Evolutionary conservation across 2,888 invertebrate species (phyloP).

Genomic region (Malthinus seriepunctatus): DNA sequence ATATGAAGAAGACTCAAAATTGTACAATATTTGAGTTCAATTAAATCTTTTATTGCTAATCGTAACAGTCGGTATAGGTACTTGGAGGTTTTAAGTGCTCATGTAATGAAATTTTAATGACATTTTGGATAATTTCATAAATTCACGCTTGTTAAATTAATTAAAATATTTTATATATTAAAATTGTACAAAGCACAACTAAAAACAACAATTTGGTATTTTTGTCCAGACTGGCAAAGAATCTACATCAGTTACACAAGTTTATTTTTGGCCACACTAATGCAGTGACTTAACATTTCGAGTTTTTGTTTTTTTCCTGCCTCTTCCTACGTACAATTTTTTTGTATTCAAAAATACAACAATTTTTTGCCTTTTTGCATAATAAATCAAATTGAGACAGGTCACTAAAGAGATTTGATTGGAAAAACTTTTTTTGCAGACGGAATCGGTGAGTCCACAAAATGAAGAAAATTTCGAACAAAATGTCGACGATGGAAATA

Average conservation of each 20-base stretch:
- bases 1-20: too few relatives aligned
- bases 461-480: conserved; percentile 52
- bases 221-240: conserved; percentile 11
- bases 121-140: too few relatives aligned
- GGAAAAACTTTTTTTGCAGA: conserved; percentile 37
- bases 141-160: too few relatives aligned
- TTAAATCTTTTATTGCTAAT: too few relatives aligned
- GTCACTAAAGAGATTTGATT: background rate
- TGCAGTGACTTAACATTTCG: conserved; percentile 10
- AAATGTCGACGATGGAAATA: conserved; percentile 43
- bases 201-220: conserved; percentile 11
- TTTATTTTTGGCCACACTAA: conserved; percentile 13
- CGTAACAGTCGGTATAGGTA: too few relatives aligned
- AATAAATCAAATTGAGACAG: too few relatives aligned
- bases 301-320: conserved; percentile 7
- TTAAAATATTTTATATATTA: background rate
- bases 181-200: conserved; percentile 3
- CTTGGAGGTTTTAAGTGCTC: too few relatives aligned
- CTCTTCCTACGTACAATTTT: conserved; percentile 10
- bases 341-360: background rate
- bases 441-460: conserved; percentile 53
- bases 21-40: too few relatives aligned
- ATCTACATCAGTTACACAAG: conserved; percentile 4
- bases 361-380: background rate
- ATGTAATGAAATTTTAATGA: too few relatives aligned